Conservation (phyloP, 2,888 invertebrate genomes). For the Euzophera pinguis region DNA sequence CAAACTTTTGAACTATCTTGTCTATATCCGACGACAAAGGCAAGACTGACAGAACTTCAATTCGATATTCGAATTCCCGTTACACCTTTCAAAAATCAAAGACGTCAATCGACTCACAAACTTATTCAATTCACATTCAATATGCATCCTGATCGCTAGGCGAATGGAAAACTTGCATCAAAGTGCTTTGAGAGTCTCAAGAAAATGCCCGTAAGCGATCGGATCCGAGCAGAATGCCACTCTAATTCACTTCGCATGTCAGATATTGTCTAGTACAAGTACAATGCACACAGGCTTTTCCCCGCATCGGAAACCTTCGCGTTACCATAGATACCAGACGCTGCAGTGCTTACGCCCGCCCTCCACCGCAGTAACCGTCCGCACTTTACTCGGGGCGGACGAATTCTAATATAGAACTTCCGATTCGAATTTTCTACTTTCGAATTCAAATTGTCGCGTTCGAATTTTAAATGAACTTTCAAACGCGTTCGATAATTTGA, state of each 20-base stretch:
- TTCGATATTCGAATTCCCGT: too few relatives aligned
- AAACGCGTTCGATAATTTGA: slow-evolving; percentile 18
- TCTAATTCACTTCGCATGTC: slow-evolving; percentile 33
- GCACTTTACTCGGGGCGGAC: slow-evolving; percentile 38
- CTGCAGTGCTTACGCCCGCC: slow-evolving; percentile 69
- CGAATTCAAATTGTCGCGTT: slow-evolving; percentile 18
- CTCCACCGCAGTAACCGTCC: slow-evolving; percentile 66
- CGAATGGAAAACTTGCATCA: slow-evolving; percentile 2
- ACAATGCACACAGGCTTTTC: slow-evolving; percentile 42
- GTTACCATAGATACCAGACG: slow-evolving; percentile 70
- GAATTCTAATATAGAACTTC: slow-evolving; percentile 20
- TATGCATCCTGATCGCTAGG: neutral
- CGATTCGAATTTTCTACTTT: neutral
- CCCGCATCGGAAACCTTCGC: slow-evolving; percentile 49
- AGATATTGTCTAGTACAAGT: slow-evolving; percentile 36
- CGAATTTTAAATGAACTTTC: slow-evolving; percentile 11
- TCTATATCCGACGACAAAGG: too few relatives aligned
- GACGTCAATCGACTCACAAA: neutral
- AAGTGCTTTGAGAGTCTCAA: neutral
- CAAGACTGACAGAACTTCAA: too few relatives aligned
- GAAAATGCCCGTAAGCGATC: slow-evolving; percentile 15
- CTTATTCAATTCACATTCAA: neutral
- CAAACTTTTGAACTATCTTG: too few relatives aligned
- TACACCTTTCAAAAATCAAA: neutral
- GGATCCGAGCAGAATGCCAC: slow-evolving; percentile 20